Conservation (phyloP, 2,888 invertebrate genomes). For the Mantis religiosa region DNA sequence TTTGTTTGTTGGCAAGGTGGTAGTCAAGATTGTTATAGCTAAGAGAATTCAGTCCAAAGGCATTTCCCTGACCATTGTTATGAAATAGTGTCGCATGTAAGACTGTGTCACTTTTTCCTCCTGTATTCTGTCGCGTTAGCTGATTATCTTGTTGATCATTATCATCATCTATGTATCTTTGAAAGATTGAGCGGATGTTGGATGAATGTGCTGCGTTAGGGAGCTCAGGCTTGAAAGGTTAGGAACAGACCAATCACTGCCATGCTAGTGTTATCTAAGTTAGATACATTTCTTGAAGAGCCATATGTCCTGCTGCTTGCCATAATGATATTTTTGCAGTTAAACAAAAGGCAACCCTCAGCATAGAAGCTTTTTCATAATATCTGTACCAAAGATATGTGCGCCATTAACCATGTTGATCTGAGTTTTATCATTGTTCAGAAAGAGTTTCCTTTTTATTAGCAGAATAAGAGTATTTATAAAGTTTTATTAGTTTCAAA, state of each 20-base stretch:
- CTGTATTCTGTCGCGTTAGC: constrained; percentile 7
- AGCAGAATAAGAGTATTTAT: not conserved
- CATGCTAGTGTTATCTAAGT: constrained; percentile 7
- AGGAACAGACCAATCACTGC: constrained; percentile 22
- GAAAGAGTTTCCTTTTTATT: not conserved
- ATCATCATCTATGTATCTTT: not conserved
- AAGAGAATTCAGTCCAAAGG: not conserved
- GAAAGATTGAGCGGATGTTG: not conserved
- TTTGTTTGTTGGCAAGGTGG: not conserved
- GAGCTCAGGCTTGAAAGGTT: constrained; percentile 18
- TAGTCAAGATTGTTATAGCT: not conserved
- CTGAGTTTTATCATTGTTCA: not conserved
- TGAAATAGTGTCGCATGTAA: not conserved
- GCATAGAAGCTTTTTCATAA: not conserved
- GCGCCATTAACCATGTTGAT: not conserved
- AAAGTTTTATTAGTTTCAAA: not conserved
- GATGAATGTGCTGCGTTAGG: not conserved
- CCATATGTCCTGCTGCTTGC: not conserved
- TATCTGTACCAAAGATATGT: constrained; percentile 4
- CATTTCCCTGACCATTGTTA: not conserved
- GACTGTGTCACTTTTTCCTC: not conserved
- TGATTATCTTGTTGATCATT: constrained; percentile 11
- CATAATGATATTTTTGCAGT: not conserved
- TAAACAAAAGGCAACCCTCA: not conserved
- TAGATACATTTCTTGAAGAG: not conserved